A percentile compares a stretch with the other conserved stretches of the same genome.
phyloP scores from a whole-genome alignment of 2,113 vertebrate genomes.

The Sceloporus tristichus region DNA sequence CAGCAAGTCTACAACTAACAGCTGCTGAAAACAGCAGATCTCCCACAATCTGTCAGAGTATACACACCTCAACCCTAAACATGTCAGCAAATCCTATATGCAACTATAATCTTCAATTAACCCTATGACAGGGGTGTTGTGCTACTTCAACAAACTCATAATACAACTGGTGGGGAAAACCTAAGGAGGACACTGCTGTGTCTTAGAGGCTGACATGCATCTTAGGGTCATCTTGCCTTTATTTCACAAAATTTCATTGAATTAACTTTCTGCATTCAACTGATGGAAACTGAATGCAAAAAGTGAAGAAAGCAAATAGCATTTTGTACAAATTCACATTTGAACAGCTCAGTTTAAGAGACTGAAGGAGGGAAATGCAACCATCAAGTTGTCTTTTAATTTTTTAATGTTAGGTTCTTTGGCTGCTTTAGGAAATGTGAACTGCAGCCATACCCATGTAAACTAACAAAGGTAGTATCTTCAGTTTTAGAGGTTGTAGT shows the following conservation, averaged over 20 bases:
- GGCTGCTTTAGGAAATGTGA: neutral
- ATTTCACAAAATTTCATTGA: constrained; percentile 10
- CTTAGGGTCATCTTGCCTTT: neutral
- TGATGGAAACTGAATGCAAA: constrained; percentile 13
- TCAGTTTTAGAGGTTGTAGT: neutral
- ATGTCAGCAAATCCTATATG: neutral
- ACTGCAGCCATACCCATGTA: neutral
- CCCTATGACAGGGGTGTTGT: neutral
- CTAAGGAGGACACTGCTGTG: neutral
- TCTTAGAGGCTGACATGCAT: neutral
- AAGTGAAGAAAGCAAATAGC: neutral
- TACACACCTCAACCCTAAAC: constrained; percentile 51
- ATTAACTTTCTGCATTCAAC: neutral
- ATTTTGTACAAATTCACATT: rapidly evolving
- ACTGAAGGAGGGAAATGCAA: neutral
- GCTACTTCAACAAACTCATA: constrained; percentile 10
- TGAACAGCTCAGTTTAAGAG: neutral
- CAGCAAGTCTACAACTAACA: constrained; percentile 49
- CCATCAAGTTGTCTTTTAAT: neutral
- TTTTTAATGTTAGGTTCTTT: neutral
- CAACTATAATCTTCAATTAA: constrained; percentile 8
- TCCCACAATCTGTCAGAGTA: constrained; percentile 29
- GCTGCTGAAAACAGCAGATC: constrained; percentile 59
- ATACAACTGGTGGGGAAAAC: rapidly evolving
- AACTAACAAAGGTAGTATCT: neutral